phyloP scores from a whole-genome alignment of 2,888 invertebrate genomes.

The Sarcophaga caerulescens region DNA sequence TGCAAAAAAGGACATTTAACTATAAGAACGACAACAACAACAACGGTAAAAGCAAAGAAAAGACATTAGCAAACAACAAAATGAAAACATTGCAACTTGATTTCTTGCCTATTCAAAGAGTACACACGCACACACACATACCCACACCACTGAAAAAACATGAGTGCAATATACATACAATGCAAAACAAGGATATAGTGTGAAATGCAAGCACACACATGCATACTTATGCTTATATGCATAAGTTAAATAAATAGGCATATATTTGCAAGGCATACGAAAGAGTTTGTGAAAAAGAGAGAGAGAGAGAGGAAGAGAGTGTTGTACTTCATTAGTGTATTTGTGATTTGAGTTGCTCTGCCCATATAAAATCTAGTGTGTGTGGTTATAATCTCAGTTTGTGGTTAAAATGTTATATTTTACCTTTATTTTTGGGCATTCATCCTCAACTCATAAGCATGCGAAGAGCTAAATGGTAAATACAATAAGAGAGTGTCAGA shows the following conservation, averaged over 20 bases:
- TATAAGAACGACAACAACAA: conserved; percentile 42
- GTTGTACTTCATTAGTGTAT: too few relatives aligned
- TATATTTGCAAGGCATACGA: conserved; percentile 57
- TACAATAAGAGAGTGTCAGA: neutral
- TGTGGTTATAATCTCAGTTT: conserved; percentile 76
- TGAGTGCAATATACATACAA: too few relatives aligned
- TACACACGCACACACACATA: too few relatives aligned
- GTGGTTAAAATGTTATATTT: conserved; percentile 75
- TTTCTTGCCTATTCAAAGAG: neutral
- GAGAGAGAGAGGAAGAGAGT: too few relatives aligned
- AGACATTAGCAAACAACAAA: conserved; percentile 30
- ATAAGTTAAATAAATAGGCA: neutral
- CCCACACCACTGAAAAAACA: too few relatives aligned
- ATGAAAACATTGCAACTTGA: conserved; percentile 43
- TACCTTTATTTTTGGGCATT: conserved; percentile 41
- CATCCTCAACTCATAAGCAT: too few relatives aligned
- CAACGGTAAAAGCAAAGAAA: conserved; percentile 11
- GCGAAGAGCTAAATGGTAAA: neutral
- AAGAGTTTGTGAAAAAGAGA: too few relatives aligned
- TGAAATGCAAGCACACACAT: neutral
- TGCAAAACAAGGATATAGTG: too few relatives aligned
- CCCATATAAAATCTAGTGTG: conserved; percentile 59
- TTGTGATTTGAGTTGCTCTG: too few relatives aligned
- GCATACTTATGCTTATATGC: neutral
- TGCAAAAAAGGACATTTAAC: conserved; percentile 52